Percentiles rank a stretch among this genome's conserved stretches.
Conservation (phyloP, 2,113 vertebrate species). For the Nothoprocta perdicaria region DNA sequence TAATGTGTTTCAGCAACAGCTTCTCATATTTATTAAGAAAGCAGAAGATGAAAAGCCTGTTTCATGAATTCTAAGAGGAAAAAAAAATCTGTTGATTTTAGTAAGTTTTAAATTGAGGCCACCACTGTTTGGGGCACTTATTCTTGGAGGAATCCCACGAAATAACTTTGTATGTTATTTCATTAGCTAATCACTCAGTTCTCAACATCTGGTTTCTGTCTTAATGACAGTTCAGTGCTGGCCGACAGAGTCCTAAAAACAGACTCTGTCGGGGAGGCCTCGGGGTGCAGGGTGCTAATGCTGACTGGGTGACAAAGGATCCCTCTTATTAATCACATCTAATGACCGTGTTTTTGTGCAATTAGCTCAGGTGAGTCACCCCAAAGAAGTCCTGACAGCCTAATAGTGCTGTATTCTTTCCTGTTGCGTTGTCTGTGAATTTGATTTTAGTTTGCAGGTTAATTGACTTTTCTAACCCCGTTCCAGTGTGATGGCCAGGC, state of each 20-base stretch:
- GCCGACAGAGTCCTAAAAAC: background rate
- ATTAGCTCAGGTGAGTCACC: background rate
- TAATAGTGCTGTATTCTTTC: background rate
- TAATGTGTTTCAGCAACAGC: background rate
- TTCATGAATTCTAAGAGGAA: background rate
- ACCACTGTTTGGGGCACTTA: background rate
- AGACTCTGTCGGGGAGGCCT: background rate
- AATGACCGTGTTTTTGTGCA: background rate
- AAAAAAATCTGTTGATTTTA: background rate
- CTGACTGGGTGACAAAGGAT: background rate
- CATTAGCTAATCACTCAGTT: background rate
- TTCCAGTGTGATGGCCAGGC: background rate
- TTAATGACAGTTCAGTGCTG: background rate
- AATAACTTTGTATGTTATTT: background rate
- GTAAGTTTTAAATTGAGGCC: background rate
- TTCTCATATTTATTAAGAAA: background rate
- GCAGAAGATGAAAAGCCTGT: background rate
- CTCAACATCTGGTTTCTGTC: background rate
- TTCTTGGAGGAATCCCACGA: background rate
- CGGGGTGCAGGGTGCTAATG: background rate
- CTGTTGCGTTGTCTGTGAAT: background rate
- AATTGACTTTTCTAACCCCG: background rate
- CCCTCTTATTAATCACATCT: background rate
- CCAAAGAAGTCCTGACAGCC: background rate
- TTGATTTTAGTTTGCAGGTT: background rate